Evolutionary conservation across 2,888 invertebrate species (phyloP).

Genomic region (Nipponacmea schrenckii): DNA sequence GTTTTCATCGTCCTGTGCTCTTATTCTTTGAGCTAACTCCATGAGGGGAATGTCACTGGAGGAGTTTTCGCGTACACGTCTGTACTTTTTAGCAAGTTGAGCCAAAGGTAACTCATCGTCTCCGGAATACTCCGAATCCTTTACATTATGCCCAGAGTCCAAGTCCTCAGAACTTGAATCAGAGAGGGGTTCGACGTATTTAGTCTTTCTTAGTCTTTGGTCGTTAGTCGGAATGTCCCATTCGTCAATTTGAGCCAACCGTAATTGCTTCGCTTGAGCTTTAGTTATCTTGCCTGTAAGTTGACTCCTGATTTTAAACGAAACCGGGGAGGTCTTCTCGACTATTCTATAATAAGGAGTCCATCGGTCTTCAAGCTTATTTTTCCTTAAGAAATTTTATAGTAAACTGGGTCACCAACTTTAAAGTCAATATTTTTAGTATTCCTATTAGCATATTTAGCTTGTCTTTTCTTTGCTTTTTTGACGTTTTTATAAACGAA

Average conservation of each 20-base stretch:
- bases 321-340: slow-evolving; percentile 26
- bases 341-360: slow-evolving; percentile 29
- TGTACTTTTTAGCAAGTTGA: not conserved
- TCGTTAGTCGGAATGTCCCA: not conserved
- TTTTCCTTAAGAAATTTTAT: slow-evolving; percentile 24
- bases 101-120: not conserved
- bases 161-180: not conserved
- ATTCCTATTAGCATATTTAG: slow-evolving; percentile 29
- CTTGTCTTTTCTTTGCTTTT: slow-evolving; percentile 27
- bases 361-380: slow-evolving; percentile 33
- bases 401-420: slow-evolving; percentile 33
- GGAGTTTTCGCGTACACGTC: slow-evolving; percentile 11
- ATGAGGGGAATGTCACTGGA: slow-evolving; percentile 19
- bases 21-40: slow-evolving; percentile 1
- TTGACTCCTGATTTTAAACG: slow-evolving; percentile 19
- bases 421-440: slow-evolving; percentile 26
- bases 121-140: not conserved
- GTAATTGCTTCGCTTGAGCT: slow-evolving; percentile 18
- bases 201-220: slow-evolving; percentile 7
- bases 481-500: slow-evolving; percentile 27
- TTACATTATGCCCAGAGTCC: not conserved
- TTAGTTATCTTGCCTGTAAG: not conserved
- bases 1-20: too few relatives aligned
- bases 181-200: slow-evolving; percentile 19
- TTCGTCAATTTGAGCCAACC: slow-evolving; percentile 21